Evolutionary conservation across 1,140 invertebrate genomes (phyloP).

Genomic region (Drosophila kikkawai): DNA sequence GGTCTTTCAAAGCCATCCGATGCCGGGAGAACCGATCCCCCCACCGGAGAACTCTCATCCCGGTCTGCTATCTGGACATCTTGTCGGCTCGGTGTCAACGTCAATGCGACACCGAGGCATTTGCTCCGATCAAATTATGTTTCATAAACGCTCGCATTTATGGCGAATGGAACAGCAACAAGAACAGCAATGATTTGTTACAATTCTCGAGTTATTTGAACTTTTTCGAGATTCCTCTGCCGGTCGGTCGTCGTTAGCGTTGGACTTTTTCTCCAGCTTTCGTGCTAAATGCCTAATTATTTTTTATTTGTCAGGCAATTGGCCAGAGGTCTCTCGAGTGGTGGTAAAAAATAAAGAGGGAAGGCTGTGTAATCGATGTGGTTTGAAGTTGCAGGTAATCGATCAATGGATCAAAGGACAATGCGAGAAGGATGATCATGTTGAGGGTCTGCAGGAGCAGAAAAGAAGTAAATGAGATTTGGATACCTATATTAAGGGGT

Average conservation of each 20-base stretch:
- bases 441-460: no score
- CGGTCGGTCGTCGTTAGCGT: constrained; percentile 10
- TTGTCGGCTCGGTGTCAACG: constrained; percentile 59
- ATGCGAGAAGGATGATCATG: background rate
- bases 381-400: constrained; percentile 17
- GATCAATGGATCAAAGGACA: constrained; percentile 26
- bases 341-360: background rate
- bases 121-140: constrained; percentile 81
- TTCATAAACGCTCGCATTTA: constrained; percentile 82
- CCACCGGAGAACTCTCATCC: background rate
- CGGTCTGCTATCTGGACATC: constrained; percentile 42
- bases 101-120: constrained; percentile 70
- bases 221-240: constrained; percentile 55
- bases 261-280: constrained; percentile 34
- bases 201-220: constrained; percentile 74
- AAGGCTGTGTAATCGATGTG: constrained; percentile 29
- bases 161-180: constrained; percentile 46
- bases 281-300: constrained; percentile 57
- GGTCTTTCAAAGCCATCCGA: constrained; percentile 71
- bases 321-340: constrained; percentile 4
- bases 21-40: constrained; percentile 17
- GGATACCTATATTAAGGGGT: background rate
- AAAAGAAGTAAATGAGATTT: no score
- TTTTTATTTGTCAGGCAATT: constrained; percentile 54
- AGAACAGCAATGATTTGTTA: constrained; percentile 70